These are phyloP conservation scores for Galbula dea DNA, from an alignment of 2,113 vertebrate species.

Conservation along the genomic window DNA sequence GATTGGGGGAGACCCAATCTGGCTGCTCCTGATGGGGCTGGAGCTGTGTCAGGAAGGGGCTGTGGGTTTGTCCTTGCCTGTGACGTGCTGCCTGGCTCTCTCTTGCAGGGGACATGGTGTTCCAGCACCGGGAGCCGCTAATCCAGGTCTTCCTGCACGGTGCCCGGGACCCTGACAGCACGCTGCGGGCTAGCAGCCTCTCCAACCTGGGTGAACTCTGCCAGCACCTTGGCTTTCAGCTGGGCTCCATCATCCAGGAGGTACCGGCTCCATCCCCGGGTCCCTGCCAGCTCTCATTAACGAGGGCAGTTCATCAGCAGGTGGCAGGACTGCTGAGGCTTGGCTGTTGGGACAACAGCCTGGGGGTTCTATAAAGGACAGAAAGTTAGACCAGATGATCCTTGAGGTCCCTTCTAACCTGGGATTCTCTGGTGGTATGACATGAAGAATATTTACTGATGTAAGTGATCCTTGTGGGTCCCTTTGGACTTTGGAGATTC, in stretches of 20 bases:
- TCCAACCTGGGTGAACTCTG: slow-evolving; percentile 94
- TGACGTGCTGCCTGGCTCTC: background rate
- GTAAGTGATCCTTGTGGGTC: too few relatives aligned
- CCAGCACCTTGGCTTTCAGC: slow-evolving; percentile 82
- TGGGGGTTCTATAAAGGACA: background rate
- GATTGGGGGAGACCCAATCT: too few relatives aligned
- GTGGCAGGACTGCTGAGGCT: background rate
- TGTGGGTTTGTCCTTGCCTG: background rate
- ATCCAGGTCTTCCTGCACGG: slow-evolving; percentile 84
- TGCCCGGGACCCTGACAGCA: slow-evolving; percentile 74
- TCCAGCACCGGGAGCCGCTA: slow-evolving; percentile 81
- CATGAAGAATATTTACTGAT: background rate
- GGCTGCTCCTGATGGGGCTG: background rate
- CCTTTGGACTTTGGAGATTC: too few relatives aligned
- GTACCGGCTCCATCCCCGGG: slow-evolving; percentile 52
- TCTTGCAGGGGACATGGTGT: slow-evolving; percentile 83
- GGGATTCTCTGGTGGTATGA: background rate
- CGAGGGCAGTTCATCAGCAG: background rate
- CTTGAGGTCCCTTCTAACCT: background rate
- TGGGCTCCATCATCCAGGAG: slow-evolving; percentile 87
- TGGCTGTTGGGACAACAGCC: background rate
- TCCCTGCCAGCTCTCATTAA: background rate
- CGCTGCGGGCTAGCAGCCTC: slow-evolving; percentile 87
- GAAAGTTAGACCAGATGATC: background rate
- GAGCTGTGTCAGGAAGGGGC: background rate